A percentile compares a stretch with the other conserved stretches of the same genome.
These are phyloP conservation scores for Rhagophthalmus giganteus DNA, from an alignment of 2,888 invertebrate species.

Conservation along the genomic window DNA sequence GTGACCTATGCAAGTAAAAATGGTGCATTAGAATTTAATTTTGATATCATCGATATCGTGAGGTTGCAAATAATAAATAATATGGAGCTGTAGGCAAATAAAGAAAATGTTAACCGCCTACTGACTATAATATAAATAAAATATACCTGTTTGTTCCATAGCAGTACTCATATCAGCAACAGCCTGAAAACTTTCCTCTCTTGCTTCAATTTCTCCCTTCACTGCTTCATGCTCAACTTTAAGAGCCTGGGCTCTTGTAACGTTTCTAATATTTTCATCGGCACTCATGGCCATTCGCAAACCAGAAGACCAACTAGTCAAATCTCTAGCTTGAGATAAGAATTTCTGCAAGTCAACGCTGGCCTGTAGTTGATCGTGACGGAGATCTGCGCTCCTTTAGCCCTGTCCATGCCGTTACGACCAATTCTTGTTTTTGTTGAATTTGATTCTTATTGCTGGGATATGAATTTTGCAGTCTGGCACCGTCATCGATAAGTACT, in stretches of 20 bases:
- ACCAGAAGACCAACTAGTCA: slow-evolving; percentile 85
- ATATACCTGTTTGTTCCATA: slow-evolving; percentile 78
- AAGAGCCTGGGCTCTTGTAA: slow-evolving; percentile 77
- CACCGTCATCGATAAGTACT: slow-evolving; percentile 90
- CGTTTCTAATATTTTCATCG: slow-evolving; percentile 81
- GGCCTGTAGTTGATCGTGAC: slow-evolving; percentile 80
- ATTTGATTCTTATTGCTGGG: slow-evolving; percentile 92
- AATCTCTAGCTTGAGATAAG: slow-evolving; percentile 79
- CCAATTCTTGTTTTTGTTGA: slow-evolving; percentile 80
- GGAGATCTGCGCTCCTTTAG: slow-evolving; percentile 79
- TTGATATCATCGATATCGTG: too few relatives aligned
- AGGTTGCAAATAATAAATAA: too few relatives aligned
- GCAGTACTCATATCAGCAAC: slow-evolving; percentile 77
- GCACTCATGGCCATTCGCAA: slow-evolving; percentile 76
- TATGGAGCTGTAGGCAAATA: too few relatives aligned
- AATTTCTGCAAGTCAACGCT: slow-evolving; percentile 90
- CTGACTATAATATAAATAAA: too few relatives aligned
- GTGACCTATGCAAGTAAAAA: slow-evolving; percentile 59
- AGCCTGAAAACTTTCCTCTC: slow-evolving; percentile 77
- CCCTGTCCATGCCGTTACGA: slow-evolving; percentile 81
- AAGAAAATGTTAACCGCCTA: too few relatives aligned
- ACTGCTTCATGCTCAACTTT: slow-evolving; percentile 82
- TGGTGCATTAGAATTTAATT: too few relatives aligned
- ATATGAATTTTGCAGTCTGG: slow-evolving; percentile 82
- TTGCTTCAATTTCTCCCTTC: slow-evolving; percentile 84